Base-by-base conservation (phyloP, 2,797 vertebrate species). In the Philypnodon macrostomus region DNA sequence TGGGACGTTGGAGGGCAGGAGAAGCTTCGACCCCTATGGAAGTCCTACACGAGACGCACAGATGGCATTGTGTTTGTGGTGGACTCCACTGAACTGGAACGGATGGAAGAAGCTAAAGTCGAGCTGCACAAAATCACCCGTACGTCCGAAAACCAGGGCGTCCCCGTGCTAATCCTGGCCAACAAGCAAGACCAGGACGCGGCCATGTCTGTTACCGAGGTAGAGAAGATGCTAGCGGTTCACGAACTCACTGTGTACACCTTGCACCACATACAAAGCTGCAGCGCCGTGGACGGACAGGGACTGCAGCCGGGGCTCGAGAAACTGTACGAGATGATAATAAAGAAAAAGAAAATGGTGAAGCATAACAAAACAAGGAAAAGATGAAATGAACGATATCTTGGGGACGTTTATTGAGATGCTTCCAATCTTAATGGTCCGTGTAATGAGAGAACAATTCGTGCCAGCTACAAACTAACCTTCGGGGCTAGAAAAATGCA, bases 1-100 rank as follows among this genome's bases (percentile, higher is more conserved):
- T 95, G 94, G 93, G 94, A 95, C 0, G 94, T 95, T 2, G 93
- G 93, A 0, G 93, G 94, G 1, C 93, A 94, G 77, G 94, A 95
- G 67, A 95, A 94, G 74, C 86, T 95, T 29, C 86, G 93, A 1
- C 94, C 93, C 0, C 84, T 95, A 35, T 95, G 93, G 94, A 93
- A 92, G 71, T 95, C 94, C 0, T 94, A 95, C 85, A 94, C 93
- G 0, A 85, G 94, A 5, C 81, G 91, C 21, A 94, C 92, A 0
- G 94, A 95, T 0, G 94, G 93, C 12, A 77, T 95, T 53, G 93
- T 95, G 58, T 95, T 93, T 10, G 94, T 95, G 59, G 92, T 95
- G 73, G 94, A 95, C 63, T 89, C 93, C 1, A 73, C 90, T 0
- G 94, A 95, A 81, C 51, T 53, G 0, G 93, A 94, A 77, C 85